A percentile compares a stretch with the other conserved stretches of the same genome.
phyloP scores from a whole-genome alignment of 2,797 vertebrate species.

The Ceryle rudis region DNA sequence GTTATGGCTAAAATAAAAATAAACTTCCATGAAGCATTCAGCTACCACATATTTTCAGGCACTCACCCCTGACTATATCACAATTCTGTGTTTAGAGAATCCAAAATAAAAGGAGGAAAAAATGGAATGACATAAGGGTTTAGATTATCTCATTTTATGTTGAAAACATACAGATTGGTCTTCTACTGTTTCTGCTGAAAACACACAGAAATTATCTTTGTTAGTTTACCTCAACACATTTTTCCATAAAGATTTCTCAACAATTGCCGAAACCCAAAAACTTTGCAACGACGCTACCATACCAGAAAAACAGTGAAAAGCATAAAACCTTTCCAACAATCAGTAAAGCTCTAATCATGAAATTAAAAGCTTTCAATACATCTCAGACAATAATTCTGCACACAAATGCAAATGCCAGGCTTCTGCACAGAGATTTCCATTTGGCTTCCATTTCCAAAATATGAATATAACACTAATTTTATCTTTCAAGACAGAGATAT shows the following conservation, averaged over 20 bases:
- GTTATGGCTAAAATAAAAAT: not conserved
- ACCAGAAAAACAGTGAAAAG: not conserved
- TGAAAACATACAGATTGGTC: not conserved
- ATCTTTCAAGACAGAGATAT: not conserved
- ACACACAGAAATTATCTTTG: not conserved
- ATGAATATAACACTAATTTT: not conserved
- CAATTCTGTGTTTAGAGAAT: not conserved
- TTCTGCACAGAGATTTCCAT: not conserved
- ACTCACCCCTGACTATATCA: not conserved
- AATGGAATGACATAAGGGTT: not conserved
- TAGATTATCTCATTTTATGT: not conserved
- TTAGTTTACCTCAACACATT: not conserved
- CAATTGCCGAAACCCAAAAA: not conserved
- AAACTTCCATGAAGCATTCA: not conserved
- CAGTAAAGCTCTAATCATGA: not conserved
- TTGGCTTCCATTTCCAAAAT: not conserved
- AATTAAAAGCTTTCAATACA: not conserved
- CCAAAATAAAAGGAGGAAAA: not conserved
- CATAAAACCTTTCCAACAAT: not conserved
- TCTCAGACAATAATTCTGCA: not conserved
- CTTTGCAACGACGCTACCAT: not conserved
- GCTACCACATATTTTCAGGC: not conserved
- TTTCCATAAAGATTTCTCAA: not conserved
- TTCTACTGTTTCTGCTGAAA: not conserved
- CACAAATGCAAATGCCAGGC: not conserved